Evolutionary conservation across 2,113 vertebrate genomes (phyloP).

Genomic region (Apteryx owenii): DNA sequence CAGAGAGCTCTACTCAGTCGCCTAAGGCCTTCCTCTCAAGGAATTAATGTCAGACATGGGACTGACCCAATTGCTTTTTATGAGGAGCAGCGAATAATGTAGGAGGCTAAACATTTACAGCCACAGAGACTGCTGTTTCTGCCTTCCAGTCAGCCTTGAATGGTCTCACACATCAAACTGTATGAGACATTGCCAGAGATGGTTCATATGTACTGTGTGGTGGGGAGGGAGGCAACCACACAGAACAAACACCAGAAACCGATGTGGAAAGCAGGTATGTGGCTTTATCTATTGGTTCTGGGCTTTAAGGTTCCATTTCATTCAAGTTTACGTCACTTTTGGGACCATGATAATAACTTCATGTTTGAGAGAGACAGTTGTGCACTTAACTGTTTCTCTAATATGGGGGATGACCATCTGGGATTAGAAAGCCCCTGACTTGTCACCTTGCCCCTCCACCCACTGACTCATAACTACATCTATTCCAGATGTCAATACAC

Average conservation of each 20-base stretch:
- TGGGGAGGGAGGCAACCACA: not conserved
- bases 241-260: not conserved
- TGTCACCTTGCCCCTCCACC: not conserved
- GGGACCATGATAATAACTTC: not conserved
- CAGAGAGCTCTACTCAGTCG: not conserved
- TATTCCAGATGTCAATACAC: not conserved
- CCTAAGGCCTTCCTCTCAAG: not conserved
- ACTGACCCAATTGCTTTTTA: not conserved
- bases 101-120: not conserved
- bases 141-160: not conserved
- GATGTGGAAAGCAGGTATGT: not conserved
- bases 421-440: not conserved
- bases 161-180: not conserved
- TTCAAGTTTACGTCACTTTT: not conserved
- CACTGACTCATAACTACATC: not conserved
- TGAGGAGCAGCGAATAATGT: not conserved
- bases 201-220: not conserved
- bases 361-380: not conserved
- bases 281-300: not conserved
- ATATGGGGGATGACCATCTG: not conserved
- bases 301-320: not conserved
- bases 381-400: not conserved
- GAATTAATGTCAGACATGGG: not conserved
- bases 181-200: not conserved
- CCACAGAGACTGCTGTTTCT: not conserved